phyloP scores from a whole-genome alignment of 1,140 invertebrate genomes.

The Monochamus saltuarius region DNA sequence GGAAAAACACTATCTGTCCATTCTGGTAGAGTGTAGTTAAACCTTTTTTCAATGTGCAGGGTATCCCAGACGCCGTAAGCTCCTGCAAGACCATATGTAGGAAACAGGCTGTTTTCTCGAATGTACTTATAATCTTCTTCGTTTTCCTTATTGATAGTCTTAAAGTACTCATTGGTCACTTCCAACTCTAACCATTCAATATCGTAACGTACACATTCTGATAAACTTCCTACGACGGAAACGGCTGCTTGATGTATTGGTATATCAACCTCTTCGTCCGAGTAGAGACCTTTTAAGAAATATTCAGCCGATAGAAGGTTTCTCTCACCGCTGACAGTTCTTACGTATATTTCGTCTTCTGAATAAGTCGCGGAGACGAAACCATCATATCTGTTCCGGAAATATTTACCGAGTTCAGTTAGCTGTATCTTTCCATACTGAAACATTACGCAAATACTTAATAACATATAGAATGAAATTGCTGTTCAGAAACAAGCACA shows the following conservation, averaged over 20 bases:
- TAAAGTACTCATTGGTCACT: not conserved
- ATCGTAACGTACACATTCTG: not conserved
- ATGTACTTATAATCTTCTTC: not conserved
- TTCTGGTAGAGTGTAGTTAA: no score
- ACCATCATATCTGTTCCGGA: no score
- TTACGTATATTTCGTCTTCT: no score
- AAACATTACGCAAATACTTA: no score
- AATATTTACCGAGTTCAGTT: no score
- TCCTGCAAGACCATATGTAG: not conserved
- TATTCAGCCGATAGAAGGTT: not conserved
- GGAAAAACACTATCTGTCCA: no score
- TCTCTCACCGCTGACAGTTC: not conserved
- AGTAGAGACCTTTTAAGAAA: not conserved
- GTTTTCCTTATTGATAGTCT: not conserved
- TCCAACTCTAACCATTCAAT: not conserved
- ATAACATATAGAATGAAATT: no score
- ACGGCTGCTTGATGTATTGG: no score
- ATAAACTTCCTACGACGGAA: not conserved
- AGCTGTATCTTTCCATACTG: no score
- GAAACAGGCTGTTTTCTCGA: not conserved
- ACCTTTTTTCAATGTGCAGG: not conserved
- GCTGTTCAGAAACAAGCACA: no score
- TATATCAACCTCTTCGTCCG: not conserved
- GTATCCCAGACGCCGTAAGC: slow-evolving; percentile 1
- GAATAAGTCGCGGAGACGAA: no score